A percentile compares a stretch with the other conserved stretches of the same genome.
phyloP scores from a whole-genome alignment of 2,797 vertebrate genomes.

The Pseudochirops cupreus region DNA sequence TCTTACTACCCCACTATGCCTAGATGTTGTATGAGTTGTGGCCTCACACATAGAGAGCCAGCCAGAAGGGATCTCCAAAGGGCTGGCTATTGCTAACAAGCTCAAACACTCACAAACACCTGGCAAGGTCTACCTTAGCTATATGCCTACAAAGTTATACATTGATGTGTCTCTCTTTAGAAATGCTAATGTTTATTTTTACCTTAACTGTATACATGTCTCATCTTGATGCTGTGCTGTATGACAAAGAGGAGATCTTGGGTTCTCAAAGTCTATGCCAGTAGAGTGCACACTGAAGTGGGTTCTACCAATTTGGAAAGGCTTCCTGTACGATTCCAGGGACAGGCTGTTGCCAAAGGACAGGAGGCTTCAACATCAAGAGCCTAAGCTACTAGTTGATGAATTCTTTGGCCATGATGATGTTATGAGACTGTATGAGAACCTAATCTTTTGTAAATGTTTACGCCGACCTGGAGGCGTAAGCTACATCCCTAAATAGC shows the following conservation, averaged over 20 bases:
- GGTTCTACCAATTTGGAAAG: background rate
- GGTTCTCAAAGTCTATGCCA: background rate
- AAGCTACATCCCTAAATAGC: background rate
- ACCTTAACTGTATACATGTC: background rate
- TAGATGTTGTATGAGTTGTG: background rate
- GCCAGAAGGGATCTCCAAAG: background rate
- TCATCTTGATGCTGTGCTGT: background rate
- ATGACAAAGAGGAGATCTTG: background rate
- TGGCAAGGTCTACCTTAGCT: background rate
- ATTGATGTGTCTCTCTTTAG: background rate
- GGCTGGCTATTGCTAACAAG: background rate
- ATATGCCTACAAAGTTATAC: background rate
- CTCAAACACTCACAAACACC: background rate
- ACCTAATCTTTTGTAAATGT: background rate
- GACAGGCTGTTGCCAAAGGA: background rate
- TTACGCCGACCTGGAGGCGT: background rate
- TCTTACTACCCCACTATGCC: background rate
- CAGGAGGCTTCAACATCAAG: background rate
- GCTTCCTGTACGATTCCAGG: background rate
- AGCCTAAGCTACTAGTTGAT: background rate
- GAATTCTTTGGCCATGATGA: background rate
- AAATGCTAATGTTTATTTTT: background rate
- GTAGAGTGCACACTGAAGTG: background rate
- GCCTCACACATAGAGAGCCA: background rate
- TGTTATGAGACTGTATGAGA: background rate